A percentile compares a stretch with the other conserved stretches of the same genome.
Conservation (phyloP, 2,113 vertebrate genomes). For the Lasiurus cinereus region DNA sequence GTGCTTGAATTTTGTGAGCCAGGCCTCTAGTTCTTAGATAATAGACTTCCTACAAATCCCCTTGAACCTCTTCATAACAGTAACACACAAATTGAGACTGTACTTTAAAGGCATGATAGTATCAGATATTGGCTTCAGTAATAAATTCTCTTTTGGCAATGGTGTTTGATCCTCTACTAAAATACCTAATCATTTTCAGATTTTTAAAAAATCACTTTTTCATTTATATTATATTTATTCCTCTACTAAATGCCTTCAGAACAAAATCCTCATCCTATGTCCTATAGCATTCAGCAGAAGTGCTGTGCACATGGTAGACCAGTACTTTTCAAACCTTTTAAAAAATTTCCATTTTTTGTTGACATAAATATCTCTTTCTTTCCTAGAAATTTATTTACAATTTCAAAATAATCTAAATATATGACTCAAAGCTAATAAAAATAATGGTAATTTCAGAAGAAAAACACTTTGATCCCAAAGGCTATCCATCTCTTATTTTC, state of each 20-base stretch:
- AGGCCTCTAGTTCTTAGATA: not conserved
- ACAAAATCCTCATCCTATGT: not conserved
- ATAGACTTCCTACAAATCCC: not conserved
- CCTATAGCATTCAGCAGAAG: not conserved
- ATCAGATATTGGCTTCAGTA: not conserved
- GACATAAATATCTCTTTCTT: not conserved
- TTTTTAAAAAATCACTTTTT: not conserved
- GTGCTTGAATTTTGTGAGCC: too few species aligned
- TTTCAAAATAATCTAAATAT: not conserved
- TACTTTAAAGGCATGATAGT: not conserved
- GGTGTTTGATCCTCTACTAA: not conserved
- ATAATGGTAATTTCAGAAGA: not conserved
- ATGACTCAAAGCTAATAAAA: not conserved
- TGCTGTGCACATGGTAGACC: not conserved
- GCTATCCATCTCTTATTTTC: not conserved
- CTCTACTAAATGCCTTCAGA: not conserved
- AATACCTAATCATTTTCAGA: not conserved
- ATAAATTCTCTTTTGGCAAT: not conserved
- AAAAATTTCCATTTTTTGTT: not conserved
- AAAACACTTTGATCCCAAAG: not conserved
- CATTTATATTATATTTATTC: not conserved
- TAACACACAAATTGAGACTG: not conserved
- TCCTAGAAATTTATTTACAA: not conserved
- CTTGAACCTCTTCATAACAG: not conserved
- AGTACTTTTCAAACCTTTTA: not conserved